Evolutionary conservation across 2,797 vertebrate genomes (phyloP).

Genomic region (Alcedo atthis): DNA sequence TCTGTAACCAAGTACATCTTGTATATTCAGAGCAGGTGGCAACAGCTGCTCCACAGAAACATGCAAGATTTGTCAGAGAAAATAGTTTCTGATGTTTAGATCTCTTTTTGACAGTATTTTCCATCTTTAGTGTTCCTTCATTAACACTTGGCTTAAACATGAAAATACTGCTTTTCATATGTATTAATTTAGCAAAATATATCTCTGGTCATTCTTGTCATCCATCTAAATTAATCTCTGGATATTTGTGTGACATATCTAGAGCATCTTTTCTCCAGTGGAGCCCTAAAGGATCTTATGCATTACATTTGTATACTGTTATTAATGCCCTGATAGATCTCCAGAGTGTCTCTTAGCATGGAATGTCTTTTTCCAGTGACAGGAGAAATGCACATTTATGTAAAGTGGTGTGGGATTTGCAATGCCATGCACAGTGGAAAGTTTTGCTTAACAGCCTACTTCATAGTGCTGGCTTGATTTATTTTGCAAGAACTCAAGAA

Average conservation of each 20-base stretch:
- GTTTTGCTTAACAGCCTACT: neutral
- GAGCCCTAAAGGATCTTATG: neutral
- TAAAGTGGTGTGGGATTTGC: slow-evolving; percentile 7
- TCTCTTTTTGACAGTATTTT: neutral
- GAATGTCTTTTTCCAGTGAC: neutral
- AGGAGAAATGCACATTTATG: neutral
- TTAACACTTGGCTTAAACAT: neutral
- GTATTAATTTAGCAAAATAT: neutral
- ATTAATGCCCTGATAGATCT: neutral
- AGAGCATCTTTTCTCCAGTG: neutral
- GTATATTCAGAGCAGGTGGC: neutral
- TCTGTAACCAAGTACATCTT: neutral
- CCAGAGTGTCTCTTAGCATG: neutral
- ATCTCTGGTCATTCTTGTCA: neutral
- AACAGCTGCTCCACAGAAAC: neutral
- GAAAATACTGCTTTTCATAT: neutral
- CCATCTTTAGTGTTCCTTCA: neutral
- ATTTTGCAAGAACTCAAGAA: neutral
- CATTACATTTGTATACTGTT: neutral
- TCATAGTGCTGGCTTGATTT: neutral
- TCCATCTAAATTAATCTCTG: neutral
- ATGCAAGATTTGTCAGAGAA: neutral
- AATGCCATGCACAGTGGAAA: neutral
- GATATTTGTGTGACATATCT: neutral
- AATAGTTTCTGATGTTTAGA: neutral